phyloP scores from a whole-genome alignment of 2,797 vertebrate genomes.

The Eutrigla gurnardus region DNA sequence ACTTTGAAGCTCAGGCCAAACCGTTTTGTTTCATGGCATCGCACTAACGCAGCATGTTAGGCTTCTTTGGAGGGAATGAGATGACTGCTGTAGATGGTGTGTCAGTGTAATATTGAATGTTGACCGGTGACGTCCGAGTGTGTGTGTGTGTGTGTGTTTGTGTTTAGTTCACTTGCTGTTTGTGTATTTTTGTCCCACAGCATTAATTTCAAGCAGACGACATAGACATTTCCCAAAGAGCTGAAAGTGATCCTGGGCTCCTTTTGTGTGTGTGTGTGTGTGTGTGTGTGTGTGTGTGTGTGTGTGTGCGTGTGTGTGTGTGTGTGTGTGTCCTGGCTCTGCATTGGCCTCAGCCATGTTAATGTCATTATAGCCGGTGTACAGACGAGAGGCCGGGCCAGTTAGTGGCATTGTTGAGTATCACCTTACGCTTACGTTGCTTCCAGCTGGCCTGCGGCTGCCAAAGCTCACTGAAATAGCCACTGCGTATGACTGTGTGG shows the following conservation, averaged over 20 bases:
- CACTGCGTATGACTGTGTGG: slow-evolving; percentile 51
- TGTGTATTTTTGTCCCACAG: slow-evolving; percentile 65
- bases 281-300: slow-evolving; percentile 43
- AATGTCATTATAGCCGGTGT: slow-evolving; percentile 81
- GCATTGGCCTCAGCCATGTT: slow-evolving; percentile 74
- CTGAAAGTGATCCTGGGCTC: slow-evolving; percentile 58
- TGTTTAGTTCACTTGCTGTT: slow-evolving; percentile 59
- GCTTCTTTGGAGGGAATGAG: slow-evolving; percentile 49
- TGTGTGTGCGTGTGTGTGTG: slow-evolving; percentile 26
- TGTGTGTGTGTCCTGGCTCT: slow-evolving; percentile 59
- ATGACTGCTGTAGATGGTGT: slow-evolving; percentile 48
- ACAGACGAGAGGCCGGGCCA: slow-evolving; percentile 79
- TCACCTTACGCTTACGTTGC: slow-evolving; percentile 79
- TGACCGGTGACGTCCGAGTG: slow-evolving; percentile 43
- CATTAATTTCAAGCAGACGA: slow-evolving; percentile 55
- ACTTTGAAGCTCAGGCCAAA: slow-evolving; percentile 24
- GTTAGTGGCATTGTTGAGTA: slow-evolving; percentile 84
- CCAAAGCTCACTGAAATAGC: slow-evolving; percentile 81
- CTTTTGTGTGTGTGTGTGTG: slow-evolving; percentile 28
- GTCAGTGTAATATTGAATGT: slow-evolving; percentile 35
- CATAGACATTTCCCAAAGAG: slow-evolving; percentile 56
- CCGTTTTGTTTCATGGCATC: slow-evolving; percentile 57
- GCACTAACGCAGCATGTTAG: slow-evolving; percentile 29
- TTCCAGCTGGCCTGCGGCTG: slow-evolving; percentile 80
- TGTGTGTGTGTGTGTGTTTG: slow-evolving; percentile 48